phyloP scores from a whole-genome alignment of 2,888 invertebrate species.

The Eupsilia transversa region DNA sequence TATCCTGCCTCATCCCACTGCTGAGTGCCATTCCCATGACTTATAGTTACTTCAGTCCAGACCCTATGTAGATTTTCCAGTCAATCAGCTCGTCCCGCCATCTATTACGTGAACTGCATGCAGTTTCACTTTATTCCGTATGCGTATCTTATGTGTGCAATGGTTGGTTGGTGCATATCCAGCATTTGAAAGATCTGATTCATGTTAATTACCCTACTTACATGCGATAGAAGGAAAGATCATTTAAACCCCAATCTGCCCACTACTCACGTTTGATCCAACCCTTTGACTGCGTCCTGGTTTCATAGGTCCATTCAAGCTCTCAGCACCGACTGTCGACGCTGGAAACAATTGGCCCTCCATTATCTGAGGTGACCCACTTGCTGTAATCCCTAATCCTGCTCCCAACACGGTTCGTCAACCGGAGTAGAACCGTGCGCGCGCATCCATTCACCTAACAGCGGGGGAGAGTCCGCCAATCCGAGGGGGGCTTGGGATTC shows the following conservation, averaged over 20 bases:
- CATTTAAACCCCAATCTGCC: conserved; percentile 3
- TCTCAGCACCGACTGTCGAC: conserved; percentile 49
- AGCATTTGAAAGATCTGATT: conserved; percentile 4
- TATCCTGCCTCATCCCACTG: background rate
- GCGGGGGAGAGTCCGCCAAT: conserved; percentile 49
- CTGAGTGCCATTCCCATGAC: background rate
- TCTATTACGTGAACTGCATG: background rate
- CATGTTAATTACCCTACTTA: conserved; percentile 20
- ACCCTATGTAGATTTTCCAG: background rate
- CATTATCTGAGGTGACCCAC: conserved; percentile 76
- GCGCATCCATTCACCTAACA: conserved; percentile 84
- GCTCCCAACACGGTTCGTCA: conserved; percentile 67
- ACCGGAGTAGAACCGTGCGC: conserved; percentile 77
- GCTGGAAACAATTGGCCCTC: conserved; percentile 57
- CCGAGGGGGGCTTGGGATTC: conserved; percentile 53
- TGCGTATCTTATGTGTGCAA: background rate
- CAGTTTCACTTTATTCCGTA: conserved; percentile 4
- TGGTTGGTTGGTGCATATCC: conserved; percentile 1
- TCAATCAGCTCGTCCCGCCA: background rate
- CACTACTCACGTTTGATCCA: conserved; percentile 28
- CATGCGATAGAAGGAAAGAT: background rate
- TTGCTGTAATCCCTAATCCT: conserved; percentile 74
- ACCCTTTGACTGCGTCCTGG: conserved; percentile 39
- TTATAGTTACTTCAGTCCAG: background rate
- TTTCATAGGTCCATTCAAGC: conserved; percentile 64